These are phyloP conservation scores for Lottia scabra DNA, from an alignment of 2,888 invertebrate species.

Conservation along the genomic window DNA sequence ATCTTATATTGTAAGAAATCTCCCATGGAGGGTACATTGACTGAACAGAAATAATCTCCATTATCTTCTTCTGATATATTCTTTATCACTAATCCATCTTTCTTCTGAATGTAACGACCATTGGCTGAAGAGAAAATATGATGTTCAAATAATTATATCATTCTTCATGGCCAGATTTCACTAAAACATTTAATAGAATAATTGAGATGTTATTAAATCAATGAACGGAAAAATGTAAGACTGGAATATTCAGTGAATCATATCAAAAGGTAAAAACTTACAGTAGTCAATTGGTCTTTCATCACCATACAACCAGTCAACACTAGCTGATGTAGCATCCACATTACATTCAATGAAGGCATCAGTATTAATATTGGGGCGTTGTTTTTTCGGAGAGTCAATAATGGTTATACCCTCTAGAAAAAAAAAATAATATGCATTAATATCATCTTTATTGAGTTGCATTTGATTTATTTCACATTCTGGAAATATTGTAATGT, in stretches of 20 bases:
- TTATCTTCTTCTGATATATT: constrained; percentile 42
- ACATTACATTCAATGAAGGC: constrained; percentile 40
- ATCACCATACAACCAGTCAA: constrained; percentile 33
- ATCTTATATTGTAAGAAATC: constrained; percentile 25
- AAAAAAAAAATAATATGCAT: background rate
- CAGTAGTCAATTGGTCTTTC: constrained; percentile 25
- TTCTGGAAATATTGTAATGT: no score
- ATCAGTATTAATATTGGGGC: constrained; percentile 28
- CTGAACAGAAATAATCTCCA: constrained; percentile 37
- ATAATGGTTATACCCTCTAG: constrained; percentile 10
- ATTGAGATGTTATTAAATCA: no score
- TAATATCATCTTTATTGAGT: no score
- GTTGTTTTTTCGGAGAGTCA: constrained; percentile 20
- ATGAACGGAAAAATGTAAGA: no score
- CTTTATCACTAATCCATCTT: constrained; percentile 33
- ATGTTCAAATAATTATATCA: no score
- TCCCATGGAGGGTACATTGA: constrained; percentile 33
- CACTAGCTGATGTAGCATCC: constrained; percentile 32
- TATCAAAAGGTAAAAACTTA: constrained; percentile 13
- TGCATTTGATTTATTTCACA: no score
- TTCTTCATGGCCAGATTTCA: no score
- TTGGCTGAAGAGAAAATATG: no score
- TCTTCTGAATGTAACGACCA: constrained; percentile 10
- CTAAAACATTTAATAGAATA: no score
- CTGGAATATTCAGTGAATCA: no score